Percentiles rank a stretch among this genome's conserved stretches.
Conservation (phyloP, 2,888 invertebrate genomes). For the Cepaea hortensis region DNA sequence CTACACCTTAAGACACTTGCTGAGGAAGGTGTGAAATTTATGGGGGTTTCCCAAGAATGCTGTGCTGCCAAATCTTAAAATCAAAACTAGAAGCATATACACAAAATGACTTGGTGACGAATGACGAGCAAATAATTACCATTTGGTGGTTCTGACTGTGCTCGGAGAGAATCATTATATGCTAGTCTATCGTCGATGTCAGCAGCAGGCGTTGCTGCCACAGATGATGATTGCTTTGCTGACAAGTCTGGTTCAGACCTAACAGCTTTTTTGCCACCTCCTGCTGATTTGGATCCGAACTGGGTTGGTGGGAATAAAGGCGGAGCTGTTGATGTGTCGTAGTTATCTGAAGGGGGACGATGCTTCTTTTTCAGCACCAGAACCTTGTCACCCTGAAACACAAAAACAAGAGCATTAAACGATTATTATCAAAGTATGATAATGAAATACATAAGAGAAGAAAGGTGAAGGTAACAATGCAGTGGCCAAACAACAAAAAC, state of each 20-base stretch:
- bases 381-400: conserved; percentile 87
- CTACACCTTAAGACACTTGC: no score
- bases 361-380: conserved; percentile 84
- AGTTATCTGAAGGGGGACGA: conserved; percentile 49
- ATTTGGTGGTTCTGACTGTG: conserved; percentile 64
- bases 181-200: background rate
- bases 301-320: background rate
- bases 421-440: background rate
- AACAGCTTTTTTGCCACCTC: background rate
- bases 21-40: no score
- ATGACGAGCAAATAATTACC: background rate
- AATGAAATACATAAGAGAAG: no score
- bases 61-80: background rate
- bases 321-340: conserved; percentile 4
- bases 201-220: background rate
- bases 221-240: conserved; percentile 1
- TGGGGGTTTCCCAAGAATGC: no score
- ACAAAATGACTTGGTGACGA: background rate
- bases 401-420: background rate
- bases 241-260: conserved; percentile 21
- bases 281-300: conserved; percentile 1
- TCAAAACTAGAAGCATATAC: background rate
- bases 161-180: conserved; percentile 50
- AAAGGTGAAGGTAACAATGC: no score
- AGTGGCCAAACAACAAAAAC: no score